Evolutionary conservation across 1,140 invertebrate genomes (phyloP).

Genomic region (Danaus melanippus): DNA sequence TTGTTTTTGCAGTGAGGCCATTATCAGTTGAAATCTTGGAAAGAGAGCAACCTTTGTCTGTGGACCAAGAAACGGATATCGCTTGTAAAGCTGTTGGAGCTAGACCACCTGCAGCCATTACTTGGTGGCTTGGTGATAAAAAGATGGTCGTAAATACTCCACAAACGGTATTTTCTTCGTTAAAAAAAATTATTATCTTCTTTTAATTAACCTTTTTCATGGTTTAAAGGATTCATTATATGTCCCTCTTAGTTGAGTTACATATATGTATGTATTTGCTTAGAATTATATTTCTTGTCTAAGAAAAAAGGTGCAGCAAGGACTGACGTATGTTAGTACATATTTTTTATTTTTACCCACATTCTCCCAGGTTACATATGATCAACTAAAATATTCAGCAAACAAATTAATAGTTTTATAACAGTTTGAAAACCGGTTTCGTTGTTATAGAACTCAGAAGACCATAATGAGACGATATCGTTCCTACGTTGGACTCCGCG

Average conservation of each 20-base stretch:
- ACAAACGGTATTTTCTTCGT: slow-evolving; percentile 39
- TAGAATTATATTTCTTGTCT: too few relatives aligned
- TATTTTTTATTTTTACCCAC: too few relatives aligned
- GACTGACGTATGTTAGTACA: too few relatives aligned
- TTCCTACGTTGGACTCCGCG: slow-evolving; percentile 82
- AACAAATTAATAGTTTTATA: too few relatives aligned
- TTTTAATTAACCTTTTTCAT: too few relatives aligned
- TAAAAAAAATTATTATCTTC: too few relatives aligned
- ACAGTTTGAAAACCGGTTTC: too few relatives aligned
- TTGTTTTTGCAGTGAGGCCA: slow-evolving; percentile 80
- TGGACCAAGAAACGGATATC: slow-evolving; percentile 83
- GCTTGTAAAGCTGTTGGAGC: slow-evolving; percentile 85
- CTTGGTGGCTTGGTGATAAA: slow-evolving; percentile 85
- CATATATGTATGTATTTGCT: slow-evolving; percentile 6
- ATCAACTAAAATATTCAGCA: too few relatives aligned
- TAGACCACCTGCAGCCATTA: slow-evolving; percentile 82
- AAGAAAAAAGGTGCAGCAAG: too few relatives aligned
- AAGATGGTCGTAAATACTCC: slow-evolving; percentile 34
- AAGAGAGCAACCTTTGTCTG: slow-evolving; percentile 85
- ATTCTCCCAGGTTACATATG: too few relatives aligned
- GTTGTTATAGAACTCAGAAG: slow-evolving; percentile 77
- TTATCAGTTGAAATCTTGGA: slow-evolving; percentile 82
- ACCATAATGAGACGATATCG: slow-evolving; percentile 86
- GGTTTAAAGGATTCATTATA: too few relatives aligned
- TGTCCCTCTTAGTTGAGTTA: neutral